Base-by-base conservation (phyloP, 2,113 vertebrate species). In the Theristicus caerulescens region DNA sequence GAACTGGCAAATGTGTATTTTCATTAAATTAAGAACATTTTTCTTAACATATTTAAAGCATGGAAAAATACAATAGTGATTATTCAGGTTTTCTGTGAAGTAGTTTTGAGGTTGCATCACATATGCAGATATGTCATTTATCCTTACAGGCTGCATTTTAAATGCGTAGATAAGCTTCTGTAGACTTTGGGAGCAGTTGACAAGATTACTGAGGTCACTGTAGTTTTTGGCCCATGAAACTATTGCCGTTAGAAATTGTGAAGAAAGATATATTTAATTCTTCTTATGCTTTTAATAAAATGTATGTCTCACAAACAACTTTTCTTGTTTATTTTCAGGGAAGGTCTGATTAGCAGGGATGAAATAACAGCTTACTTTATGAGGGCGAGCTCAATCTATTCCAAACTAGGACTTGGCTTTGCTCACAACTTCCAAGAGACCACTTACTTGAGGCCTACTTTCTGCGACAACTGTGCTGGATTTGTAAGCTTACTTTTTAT, bases 341-440 rank as follows among this genome's bases (percentile, higher is more conserved):
- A 99, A 96, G 99, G 99, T 69, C 98, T 99, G 36, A 98, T 99
- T 95, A 99, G 98, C 98, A 98, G 99, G 91, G 99, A 99, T 22
- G 99, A 99, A 97, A 99, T 99, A 97, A 99, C 99, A 1, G 99
- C 99, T 88, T 99, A 99, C 97, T 99, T 99, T 95, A 99, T 99
- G 99, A 97, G 99, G 46, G 99, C 99, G 54, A 99, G 99, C 85
- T 99, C 99, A 29, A 99, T 99, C 97, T 99, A 99, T 97, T 99
- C 99, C 95, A 99, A 99, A 97, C 96, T 99, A 82, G 99, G 99
- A 85, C 97, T 99, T 77, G 99, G 99, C 57, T 99, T 99, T 94
- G 98, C 99, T 88, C 99, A 99, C 97, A 99, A 98, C 97, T 99
- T 99, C 96, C 99, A 99, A 95, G 99, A 99, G 96, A 99, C 99